Base-by-base conservation (phyloP, 2,888 invertebrate genomes). In the Orchesella flavescens region DNA sequence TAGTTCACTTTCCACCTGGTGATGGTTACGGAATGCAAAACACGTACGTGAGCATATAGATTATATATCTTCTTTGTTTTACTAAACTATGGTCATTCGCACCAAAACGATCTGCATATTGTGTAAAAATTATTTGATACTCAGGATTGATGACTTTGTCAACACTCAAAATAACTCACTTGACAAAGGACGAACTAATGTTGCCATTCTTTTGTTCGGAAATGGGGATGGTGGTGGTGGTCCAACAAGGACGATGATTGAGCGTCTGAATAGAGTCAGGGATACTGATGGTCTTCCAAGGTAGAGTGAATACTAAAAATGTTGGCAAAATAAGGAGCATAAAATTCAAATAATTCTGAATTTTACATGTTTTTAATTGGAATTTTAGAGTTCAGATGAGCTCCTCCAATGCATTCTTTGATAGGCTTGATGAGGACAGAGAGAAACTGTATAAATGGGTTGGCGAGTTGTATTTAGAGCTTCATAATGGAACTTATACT, bases 401-500 rank as follows among this genome's bases (percentile, higher is more conserved):
- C 71, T 88, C 88, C 24, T 89, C 91, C 88, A 86, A 89, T 23
- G 85, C 87, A 15, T 89, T 90, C 76, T 90, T 89, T 74, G 84
- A 85, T 0, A 80, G 83, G 24, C 78, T 90, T 55, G 89, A 89
- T 75, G 89, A 89, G 59, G 89, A 90, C 15, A 73, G 77, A 3
- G 81, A 88, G 12, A 90, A 90, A 55, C 88, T 92, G 77, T 91
- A 90, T 88, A 89, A 89, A 34, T 92, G 92, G 92, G 89, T 89
- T 19, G 92, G 92, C 0, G 92, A 92, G 88, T 89, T 92, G 21
- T 92, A 91, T 88, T 88, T 92, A 72, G 92, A 92, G 85, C 88
- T 92, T 17, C 92, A 92, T 88, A 92, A 92, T 89, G 92, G 91
- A 5, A 92, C 91, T 0, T 92, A 92, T 89, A 92, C 92, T 1